Evolutionary conservation across 2,888 invertebrate genomes (phyloP), one percentile per base, ranked within the genome.

Genomic region (Caenorhabditis macrosperma): DNA sequence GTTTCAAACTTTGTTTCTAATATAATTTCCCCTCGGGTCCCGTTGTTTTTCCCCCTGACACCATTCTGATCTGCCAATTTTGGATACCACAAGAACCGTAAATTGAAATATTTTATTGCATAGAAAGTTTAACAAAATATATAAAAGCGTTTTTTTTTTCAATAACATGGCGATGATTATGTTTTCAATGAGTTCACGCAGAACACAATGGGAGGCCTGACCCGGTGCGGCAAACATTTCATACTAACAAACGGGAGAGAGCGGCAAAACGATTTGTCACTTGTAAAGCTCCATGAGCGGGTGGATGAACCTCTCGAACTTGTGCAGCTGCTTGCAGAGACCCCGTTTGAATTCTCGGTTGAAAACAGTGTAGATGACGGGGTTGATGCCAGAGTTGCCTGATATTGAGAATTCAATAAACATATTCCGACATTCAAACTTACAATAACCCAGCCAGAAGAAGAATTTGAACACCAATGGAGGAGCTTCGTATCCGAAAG

Each of bases 361-460:
- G 83, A 89, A 89, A 4, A 89, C 85, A n/a, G 88, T 88, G 76
- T 89, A 89, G 66, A 89, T 89, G 38, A 89, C 86, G 5, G 89
- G 90, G 76, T 90, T 90, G 57, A 90, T 85, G 7, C 88, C 90
- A 57, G 88, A 88, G 63, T 90, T 90, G 68, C 88, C 89, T 89
- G 55, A 81, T 7, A 20, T 52, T 15, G 35, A 1, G 44, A 61
- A 22, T 20, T 17, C 28, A 10, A 38, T 20, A 0, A 35, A 22
- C 17, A 44, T 12, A 4, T 59, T 24, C 20, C n/a, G 4, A 2
- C 22, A 9, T 15, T 1, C 92, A 82, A 92, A 92, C 91, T 93
- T 97, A 93, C 98, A 96, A 92, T 99, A 99, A 63, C 99, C 99
- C 67, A 99, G 93, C 98, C 98, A 99, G 83, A 90, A 90, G 82